phyloP scores from a whole-genome alignment of 2,113 vertebrate species.

The Oncorhynchus tshawytscha region DNA sequence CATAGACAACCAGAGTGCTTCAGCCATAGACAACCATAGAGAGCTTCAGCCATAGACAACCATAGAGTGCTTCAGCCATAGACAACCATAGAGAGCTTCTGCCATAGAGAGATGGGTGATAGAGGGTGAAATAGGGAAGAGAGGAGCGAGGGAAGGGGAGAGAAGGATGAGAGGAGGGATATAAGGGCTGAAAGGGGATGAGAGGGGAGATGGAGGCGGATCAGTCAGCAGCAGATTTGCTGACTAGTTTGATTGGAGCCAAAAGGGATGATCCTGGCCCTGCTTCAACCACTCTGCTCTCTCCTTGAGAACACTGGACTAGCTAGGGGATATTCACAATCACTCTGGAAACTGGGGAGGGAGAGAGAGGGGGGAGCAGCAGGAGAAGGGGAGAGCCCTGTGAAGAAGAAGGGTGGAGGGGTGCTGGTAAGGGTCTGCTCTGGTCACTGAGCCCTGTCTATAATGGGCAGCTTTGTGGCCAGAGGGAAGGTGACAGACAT shows the following conservation, averaged over 20 bases:
- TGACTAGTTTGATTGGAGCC: slow-evolving; percentile 50
- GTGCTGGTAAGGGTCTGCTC: slow-evolving; percentile 27
- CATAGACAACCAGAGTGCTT: too few relatives aligned
- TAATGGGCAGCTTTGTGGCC: slow-evolving; percentile 67
- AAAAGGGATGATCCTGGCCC: slow-evolving; percentile 36
- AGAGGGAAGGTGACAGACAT: slow-evolving; percentile 67
- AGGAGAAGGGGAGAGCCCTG: not conserved
- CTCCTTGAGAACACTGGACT: slow-evolving; percentile 16
- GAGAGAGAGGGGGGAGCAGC: not conserved
- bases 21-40: too few relatives aligned
- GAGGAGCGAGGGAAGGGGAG: not conserved
- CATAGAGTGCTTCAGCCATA: too few relatives aligned
- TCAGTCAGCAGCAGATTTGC: slow-evolving; percentile 44
- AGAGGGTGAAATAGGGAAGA: not conserved
- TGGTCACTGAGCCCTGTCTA: slow-evolving; percentile 53
- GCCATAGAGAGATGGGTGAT: not conserved
- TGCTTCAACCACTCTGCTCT: slow-evolving; percentile 26
- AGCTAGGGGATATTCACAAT: slow-evolving; percentile 12
- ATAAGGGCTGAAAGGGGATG: too few relatives aligned
- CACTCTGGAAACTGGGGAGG: not conserved
- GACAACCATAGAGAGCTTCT: too few relatives aligned
- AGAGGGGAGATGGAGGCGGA: not conserved
- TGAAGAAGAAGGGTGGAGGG: not conserved
- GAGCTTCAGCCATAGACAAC: too few relatives aligned
- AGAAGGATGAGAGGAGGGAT: not conserved